Percentiles rank a stretch among this genome's conserved stretches.
phyloP scores from a whole-genome alignment of 2,888 invertebrate species.

The Chaetoderma sp. region DNA sequence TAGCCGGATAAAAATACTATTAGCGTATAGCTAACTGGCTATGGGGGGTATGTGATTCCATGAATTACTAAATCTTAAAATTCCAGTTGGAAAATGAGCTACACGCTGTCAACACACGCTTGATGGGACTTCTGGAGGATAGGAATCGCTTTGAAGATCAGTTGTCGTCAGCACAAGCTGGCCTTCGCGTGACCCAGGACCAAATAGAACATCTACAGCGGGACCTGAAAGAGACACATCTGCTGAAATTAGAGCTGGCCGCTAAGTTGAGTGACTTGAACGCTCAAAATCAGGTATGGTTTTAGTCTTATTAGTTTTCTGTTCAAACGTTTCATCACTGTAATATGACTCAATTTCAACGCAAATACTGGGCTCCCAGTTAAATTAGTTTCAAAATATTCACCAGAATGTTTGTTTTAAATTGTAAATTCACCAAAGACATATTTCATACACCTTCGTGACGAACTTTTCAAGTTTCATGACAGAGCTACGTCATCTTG shows the following conservation, averaged over 20 bases:
- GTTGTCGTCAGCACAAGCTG: conserved; percentile 56
- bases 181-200: conserved; percentile 56
- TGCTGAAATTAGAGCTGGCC: conserved; percentile 56
- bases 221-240: conserved; percentile 59
- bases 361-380: neutral
- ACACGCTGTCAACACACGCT: conserved; percentile 47
- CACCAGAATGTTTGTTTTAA: too few species aligned
- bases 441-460: too few species aligned
- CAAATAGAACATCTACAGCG: conserved; percentile 62
- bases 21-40: too few species aligned
- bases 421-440: too few species aligned
- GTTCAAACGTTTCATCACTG: neutral
- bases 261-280: conserved; percentile 57
- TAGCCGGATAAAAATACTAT: too few species aligned
- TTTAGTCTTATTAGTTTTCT: neutral
- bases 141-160: conserved; percentile 55
- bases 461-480: too few species aligned
- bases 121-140: conserved; percentile 53
- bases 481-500: too few species aligned
- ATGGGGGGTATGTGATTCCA: too few species aligned
- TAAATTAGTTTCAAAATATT: too few species aligned
- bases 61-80: too few species aligned
- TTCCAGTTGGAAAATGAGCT: conserved; percentile 61
- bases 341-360: neutral
- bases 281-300: conserved; percentile 34